Conservation (phyloP, 1,140 invertebrate species). For the Drosophila navojoa region DNA sequence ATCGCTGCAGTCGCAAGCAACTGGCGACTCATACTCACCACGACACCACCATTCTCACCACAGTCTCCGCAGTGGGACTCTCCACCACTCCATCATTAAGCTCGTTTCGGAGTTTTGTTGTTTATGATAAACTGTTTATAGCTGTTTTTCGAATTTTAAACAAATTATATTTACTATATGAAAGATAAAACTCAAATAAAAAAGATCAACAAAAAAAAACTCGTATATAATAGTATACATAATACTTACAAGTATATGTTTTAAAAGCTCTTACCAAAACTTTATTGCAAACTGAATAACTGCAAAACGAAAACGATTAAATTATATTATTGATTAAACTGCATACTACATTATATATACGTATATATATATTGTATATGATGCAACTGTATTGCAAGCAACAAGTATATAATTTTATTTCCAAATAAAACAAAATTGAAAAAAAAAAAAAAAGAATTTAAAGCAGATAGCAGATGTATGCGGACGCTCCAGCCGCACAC, state of each 20-base stretch:
- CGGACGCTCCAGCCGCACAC: slow-evolving; percentile 19
- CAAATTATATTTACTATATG: slow-evolving; percentile 79
- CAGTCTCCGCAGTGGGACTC: slow-evolving; percentile 16
- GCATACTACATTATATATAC: slow-evolving; percentile 58
- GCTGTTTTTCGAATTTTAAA: slow-evolving; percentile 81
- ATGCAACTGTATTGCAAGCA: slow-evolving; percentile 68
- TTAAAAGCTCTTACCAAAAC: slow-evolving; percentile 73
- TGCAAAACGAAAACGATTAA: slow-evolving; percentile 49
- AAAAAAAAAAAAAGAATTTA: slow-evolving; percentile 41
- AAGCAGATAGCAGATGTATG: slow-evolving; percentile 38
- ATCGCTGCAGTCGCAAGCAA: slow-evolving; percentile 16
- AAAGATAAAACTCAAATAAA: slow-evolving; percentile 32
- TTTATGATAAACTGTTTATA: slow-evolving; percentile 76
- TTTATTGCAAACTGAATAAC: slow-evolving; percentile 48
- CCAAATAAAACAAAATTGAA: slow-evolving; percentile 40
- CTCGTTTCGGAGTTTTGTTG: slow-evolving; percentile 73
- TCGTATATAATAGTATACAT: slow-evolving; percentile 61
- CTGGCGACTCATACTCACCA: slow-evolving; percentile 10
- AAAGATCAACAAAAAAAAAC: not conserved
- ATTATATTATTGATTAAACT: slow-evolving; percentile 71
- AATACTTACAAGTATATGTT: slow-evolving; percentile 61
- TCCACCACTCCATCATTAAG: slow-evolving; percentile 59
- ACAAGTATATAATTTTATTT: slow-evolving; percentile 74
- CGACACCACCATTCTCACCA: slow-evolving; percentile 25
- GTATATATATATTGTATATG: slow-evolving; percentile 45